Percentiles rank a stretch among this genome's conserved stretches.
Conservation (phyloP, 1,140 invertebrate species). For the Papilio polytes region DNA sequence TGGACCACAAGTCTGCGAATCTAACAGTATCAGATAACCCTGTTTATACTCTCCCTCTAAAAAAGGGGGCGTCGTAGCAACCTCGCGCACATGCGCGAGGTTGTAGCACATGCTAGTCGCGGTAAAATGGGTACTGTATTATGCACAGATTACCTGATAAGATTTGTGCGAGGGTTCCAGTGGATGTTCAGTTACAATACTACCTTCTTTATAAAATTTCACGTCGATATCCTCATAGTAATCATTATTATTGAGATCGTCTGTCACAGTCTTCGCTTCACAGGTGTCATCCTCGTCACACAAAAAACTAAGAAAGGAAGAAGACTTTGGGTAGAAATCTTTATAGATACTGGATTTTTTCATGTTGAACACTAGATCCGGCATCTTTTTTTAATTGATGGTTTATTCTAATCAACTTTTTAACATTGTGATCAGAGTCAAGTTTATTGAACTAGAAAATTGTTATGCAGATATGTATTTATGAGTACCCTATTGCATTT, state of each 20-base stretch:
- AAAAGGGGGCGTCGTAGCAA: no score
- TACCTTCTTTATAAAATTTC: slow-evolving; percentile 3
- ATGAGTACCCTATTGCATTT: background rate
- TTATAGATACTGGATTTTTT: slow-evolving; percentile 21
- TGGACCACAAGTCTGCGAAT: no score
- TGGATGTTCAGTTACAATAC: background rate
- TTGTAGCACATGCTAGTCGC: no score
- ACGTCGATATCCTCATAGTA: slow-evolving; percentile 15
- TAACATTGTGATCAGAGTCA: background rate
- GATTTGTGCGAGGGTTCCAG: background rate
- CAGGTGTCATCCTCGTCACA: slow-evolving; percentile 10
- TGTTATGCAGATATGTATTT: slow-evolving; percentile 1
- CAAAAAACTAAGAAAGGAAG: slow-evolving; percentile 6
- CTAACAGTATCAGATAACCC: no score
- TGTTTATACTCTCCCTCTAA: no score
- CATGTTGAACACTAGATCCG: background rate
- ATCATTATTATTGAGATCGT: background rate
- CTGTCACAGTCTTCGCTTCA: slow-evolving; percentile 13
- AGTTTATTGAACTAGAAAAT: slow-evolving; percentile 9
- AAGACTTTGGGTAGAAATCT: slow-evolving; percentile 2
- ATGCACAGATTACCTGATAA: slow-evolving; percentile 9
- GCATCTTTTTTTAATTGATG: background rate
- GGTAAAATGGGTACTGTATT: no score
- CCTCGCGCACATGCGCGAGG: no score
- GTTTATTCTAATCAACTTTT: background rate